Conservation (phyloP, 2,888 invertebrate species). For the Cephalotes varians region DNA sequence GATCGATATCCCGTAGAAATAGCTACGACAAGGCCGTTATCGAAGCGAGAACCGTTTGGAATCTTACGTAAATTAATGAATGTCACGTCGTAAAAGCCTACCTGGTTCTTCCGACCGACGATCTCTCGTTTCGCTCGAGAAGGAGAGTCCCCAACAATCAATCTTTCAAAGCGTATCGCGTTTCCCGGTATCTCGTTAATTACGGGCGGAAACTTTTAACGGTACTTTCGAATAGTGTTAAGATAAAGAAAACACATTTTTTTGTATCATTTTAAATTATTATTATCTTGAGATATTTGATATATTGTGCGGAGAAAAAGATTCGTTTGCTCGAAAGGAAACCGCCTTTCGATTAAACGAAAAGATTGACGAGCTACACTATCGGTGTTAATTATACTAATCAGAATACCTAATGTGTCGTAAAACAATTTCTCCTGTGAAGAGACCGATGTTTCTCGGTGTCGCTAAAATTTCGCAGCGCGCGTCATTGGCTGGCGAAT, state of each 20-base stretch:
- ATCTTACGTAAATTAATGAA: slow-evolving; percentile 61
- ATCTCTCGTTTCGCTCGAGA: slow-evolving; percentile 28
- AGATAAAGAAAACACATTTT: slow-evolving; percentile 6
- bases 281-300: neutral
- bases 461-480: slow-evolving; percentile 14
- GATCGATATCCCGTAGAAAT: slow-evolving; percentile 46
- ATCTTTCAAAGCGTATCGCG: slow-evolving; percentile 46
- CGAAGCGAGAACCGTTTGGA: slow-evolving; percentile 50
- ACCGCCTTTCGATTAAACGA: neutral
- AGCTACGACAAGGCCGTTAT: slow-evolving; percentile 46
- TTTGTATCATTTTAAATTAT: neutral
- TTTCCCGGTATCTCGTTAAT: slow-evolving; percentile 50
- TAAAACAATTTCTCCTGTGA: neutral
- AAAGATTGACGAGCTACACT: neutral
- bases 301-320: neutral
- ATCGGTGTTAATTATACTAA: slow-evolving; percentile 17
- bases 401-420: neutral
- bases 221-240: slow-evolving; percentile 32
- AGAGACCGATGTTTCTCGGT: neutral
- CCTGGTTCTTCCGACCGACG: slow-evolving; percentile 24
- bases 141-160: slow-evolving; percentile 38
- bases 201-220: slow-evolving; percentile 53
- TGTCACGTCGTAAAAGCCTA: slow-evolving; percentile 47
- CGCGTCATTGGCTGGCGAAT: slow-evolving; percentile 17
- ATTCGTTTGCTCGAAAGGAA: neutral